A percentile compares a stretch with the other conserved stretches of the same genome.
These are phyloP conservation scores for Dendronephthya gigantea DNA, from an alignment of 64 coral and sea anemone genomes.

Conservation along the genomic window DNA sequence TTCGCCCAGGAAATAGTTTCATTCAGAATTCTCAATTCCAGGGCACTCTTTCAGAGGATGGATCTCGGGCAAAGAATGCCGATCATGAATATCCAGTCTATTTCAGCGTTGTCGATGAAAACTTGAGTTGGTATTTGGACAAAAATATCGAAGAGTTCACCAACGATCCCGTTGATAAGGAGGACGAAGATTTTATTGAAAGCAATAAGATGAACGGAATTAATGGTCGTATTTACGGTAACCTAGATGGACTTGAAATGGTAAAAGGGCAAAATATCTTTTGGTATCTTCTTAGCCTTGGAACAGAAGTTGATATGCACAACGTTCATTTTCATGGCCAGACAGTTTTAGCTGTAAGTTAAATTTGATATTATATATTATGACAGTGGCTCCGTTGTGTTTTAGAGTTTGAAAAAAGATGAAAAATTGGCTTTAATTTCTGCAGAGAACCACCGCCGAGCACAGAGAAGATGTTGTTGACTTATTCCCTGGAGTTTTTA, in stretches of 20 bases:
- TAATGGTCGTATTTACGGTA: conserved; percentile 42
- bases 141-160: background rate
- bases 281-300: background rate
- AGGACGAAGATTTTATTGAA: conserved; percentile 58
- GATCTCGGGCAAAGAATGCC: background rate
- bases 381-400: too few species aligned
- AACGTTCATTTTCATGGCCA: conserved; percentile 16
- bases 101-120: conserved; percentile 2
- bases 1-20: too few species aligned
- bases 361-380: conserved; percentile 24
- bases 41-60: background rate
- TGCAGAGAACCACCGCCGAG: conserved; percentile 52
- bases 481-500: conserved; percentile 81
- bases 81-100: background rate
- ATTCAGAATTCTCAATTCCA: too few species aligned
- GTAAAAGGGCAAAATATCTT: background rate
- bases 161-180: conserved; percentile 59
- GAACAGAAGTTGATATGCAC: conserved; percentile 4
- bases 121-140: conserved; percentile 11
- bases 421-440: too few species aligned
- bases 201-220: conserved; percentile 91
- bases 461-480: conserved; percentile 84
- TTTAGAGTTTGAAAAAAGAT: too few species aligned
- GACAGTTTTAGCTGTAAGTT: conserved; percentile 34
- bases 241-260: background rate